Evolutionary conservation across 2,797 vertebrate species (phyloP).

Genomic region (Anguilla pacifica): DNA sequence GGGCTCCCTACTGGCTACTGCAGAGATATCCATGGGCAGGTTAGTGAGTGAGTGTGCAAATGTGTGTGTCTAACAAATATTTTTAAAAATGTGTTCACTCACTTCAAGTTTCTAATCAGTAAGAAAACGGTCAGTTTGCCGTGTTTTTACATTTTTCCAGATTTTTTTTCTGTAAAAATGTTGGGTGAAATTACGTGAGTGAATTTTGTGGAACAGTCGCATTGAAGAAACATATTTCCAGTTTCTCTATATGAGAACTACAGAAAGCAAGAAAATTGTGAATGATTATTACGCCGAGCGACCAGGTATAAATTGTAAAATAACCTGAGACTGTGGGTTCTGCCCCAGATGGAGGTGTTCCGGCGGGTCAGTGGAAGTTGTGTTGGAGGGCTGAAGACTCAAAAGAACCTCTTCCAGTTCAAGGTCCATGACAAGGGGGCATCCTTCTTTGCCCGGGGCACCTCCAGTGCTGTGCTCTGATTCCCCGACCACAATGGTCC

Average conservation of each 20-base stretch:
- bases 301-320: neutral
- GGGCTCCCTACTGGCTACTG: constrained; percentile 90
- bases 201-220: neutral
- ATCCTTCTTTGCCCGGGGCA: constrained; percentile 86
- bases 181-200: neutral
- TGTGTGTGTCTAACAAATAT: neutral
- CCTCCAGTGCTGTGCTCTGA: constrained; percentile 87
- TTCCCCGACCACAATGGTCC: neutral
- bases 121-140: neutral
- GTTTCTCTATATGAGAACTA: neutral
- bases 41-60: constrained; percentile 50
- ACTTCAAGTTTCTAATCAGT: neutral
- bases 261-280: neutral
- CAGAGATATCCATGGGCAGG: constrained; percentile 93
- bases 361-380: constrained; percentile 57
- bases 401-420: constrained; percentile 81
- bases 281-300: neutral
- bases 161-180: neutral
- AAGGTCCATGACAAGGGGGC: constrained; percentile 90
- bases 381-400: constrained; percentile 40
- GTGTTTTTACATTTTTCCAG: neutral
- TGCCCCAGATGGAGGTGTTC: constrained; percentile 81
- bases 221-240: neutral
- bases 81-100: neutral
- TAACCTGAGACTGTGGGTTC: neutral